A percentile compares a stretch with the other conserved stretches of the same genome.
phyloP scores from a whole-genome alignment of 2,888 invertebrate genomes.

The Melanargia galathea region DNA sequence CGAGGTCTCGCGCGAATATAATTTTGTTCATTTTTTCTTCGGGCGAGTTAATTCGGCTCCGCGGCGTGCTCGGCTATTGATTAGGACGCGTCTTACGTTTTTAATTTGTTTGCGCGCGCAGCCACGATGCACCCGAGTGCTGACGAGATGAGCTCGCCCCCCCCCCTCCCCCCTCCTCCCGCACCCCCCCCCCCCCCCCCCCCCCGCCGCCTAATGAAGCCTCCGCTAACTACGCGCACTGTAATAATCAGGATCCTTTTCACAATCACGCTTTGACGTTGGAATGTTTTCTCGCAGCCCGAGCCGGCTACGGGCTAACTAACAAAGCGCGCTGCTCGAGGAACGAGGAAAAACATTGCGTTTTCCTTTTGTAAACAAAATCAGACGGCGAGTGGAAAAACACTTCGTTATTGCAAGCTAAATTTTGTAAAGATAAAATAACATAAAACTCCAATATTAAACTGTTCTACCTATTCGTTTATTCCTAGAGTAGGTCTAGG shows the following conservation, averaged over 20 bases:
- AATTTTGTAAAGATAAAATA: slow-evolving; percentile 19
- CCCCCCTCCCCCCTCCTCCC: too few relatives aligned
- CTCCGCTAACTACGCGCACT: slow-evolving; percentile 68
- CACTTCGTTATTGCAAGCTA: slow-evolving; percentile 28
- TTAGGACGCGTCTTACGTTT: slow-evolving; percentile 82
- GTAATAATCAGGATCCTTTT: slow-evolving; percentile 73
- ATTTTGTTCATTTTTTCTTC: slow-evolving; percentile 83
- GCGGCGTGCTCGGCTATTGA: slow-evolving; percentile 81
- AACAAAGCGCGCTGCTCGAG: slow-evolving; percentile 43
- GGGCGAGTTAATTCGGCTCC: slow-evolving; percentile 81
- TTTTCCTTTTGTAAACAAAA: slow-evolving; percentile 50
- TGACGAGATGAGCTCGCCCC: slow-evolving; percentile 75
- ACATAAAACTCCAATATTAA: not conserved
- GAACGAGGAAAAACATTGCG: slow-evolving; percentile 47
- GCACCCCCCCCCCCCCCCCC: slow-evolving; percentile 46
- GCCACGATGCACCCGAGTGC: slow-evolving; percentile 71
- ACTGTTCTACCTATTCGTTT: too few relatives aligned
- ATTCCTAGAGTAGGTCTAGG: too few relatives aligned
- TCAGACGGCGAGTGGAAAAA: slow-evolving; percentile 38
- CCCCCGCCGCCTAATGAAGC: slow-evolving; percentile 67
- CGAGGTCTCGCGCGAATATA: slow-evolving; percentile 81
- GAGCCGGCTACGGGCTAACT: slow-evolving; percentile 47
- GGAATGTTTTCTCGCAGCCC: slow-evolving; percentile 54
- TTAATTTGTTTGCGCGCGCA: slow-evolving; percentile 83
- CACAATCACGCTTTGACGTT: slow-evolving; percentile 66